Evolutionary conservation across 2,888 invertebrate species (phyloP), one percentile per base, ranked within the genome.

Genomic region (Pediacus dermestoides): DNA sequence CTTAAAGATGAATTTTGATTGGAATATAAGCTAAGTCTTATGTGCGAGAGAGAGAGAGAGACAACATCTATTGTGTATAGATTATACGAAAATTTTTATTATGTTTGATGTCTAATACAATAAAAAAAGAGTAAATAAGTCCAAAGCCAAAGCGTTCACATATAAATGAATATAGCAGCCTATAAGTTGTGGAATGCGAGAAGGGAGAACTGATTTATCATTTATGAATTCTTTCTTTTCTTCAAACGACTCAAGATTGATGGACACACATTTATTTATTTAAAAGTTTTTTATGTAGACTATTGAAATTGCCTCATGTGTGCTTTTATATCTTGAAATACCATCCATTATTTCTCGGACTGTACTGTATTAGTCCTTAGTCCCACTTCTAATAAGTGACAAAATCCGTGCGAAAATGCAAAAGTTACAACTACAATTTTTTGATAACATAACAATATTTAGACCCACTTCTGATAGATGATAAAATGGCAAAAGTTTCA

Each of bases 51-150:
- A n/a, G n/a, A n/a, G n/a, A n/a, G n/a, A n/a, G n/a, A n/a, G n/a
- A n/a, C n/a, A n/a, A n/a, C n/a, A n/a, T 47, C 52, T 50, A 52
- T 54, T 55, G 55, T 56, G 39, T 40, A 44, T 42, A 50, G 52
- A 56, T 56, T 58, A 56, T 56, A 53, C 50, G 46, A 56, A 53
- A 55, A 48, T 44, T 58, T 57, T 58, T 54, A 55, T 57, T 58
- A 50, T 48, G 42, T n/a, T n/a, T n/a, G n/a, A n/a, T n/a, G n/a
- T n/a, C n/a, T n/a, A n/a, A n/a, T n/a, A 42, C 43, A 31, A 32
- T 46, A 50, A 50, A 50, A 48, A 51, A 48, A 50, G 36, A 44
- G 48, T 45, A 46, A 47, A 48, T 47, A 50, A 50, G 47, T 47
- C 26, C 33, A 38, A 41, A 49, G 39, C 37, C 38, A 31, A 47